These are phyloP conservation scores for Pogonomyrmex barbatus DNA, from an alignment of 1,140 invertebrate genomes.

Conservation along the genomic window DNA sequence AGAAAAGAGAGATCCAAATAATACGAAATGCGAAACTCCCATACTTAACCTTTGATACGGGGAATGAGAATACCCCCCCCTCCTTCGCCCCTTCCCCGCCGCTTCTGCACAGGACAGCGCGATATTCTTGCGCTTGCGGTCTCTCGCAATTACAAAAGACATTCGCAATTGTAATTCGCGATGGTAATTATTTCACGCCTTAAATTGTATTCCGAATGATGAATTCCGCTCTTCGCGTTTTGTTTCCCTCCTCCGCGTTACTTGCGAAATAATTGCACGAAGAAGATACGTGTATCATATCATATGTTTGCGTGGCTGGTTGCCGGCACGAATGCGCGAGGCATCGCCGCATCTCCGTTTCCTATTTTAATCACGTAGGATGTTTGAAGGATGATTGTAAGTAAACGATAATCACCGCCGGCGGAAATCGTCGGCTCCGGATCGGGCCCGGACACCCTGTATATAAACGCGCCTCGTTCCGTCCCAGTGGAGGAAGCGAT, in stretches of 20 bases:
- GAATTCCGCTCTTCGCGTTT: too few species aligned
- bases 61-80: background rate
- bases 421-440: background rate
- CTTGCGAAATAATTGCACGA: background rate
- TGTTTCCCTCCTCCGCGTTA: too few species aligned
- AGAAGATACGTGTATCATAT: background rate
- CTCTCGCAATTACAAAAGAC: too few species aligned
- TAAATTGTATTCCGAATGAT: too few species aligned
- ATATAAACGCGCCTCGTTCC: background rate
- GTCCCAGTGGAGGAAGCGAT: background rate
- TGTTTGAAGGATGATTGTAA: background rate
- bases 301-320: background rate
- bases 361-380: background rate
- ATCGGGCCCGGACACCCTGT: constrained; percentile 14
- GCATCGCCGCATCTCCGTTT: background rate
- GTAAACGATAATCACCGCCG: background rate
- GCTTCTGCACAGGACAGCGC: background rate
- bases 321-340: too few species aligned
- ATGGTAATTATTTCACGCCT: too few species aligned
- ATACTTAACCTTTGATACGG: background rate
- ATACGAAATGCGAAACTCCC: too few species aligned
- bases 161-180: too few species aligned
- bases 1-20: background rate
- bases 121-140: too few species aligned
- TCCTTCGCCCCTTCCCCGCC: too few species aligned